Percentiles rank a stretch among this genome's conserved stretches.
Conservation (phyloP, 2,888 invertebrate genomes). For the Plagodis pulveraria region DNA sequence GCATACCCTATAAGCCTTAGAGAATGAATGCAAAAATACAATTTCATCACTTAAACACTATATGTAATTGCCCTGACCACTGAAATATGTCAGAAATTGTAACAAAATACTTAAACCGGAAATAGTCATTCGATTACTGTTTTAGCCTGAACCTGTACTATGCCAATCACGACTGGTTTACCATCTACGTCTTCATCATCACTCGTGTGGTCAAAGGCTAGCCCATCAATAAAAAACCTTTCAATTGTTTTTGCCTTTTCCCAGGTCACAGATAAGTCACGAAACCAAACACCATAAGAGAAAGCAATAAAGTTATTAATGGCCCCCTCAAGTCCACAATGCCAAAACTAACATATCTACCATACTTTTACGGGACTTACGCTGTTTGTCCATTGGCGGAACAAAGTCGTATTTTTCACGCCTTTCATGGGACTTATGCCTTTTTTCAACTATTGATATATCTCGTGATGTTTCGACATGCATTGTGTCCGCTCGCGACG, state of each 20-base stretch:
- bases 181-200: no score
- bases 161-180: no score
- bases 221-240: no score
- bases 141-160: no score
- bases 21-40: no score
- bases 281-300: slow-evolving; percentile 34
- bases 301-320: slow-evolving; percentile 43
- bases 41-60: no score
- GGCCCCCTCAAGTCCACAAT: slow-evolving; percentile 24
- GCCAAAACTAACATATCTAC: slow-evolving; percentile 16
- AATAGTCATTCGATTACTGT: no score
- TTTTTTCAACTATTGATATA: slow-evolving; percentile 1
- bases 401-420: slow-evolving; percentile 4
- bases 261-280: slow-evolving; percentile 24
- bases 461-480: slow-evolving; percentile 39
- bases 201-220: no score
- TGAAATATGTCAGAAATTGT: no score
- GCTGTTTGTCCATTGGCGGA: neutral
- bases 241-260: slow-evolving; percentile 1
- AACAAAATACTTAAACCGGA: no score
- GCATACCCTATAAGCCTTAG: no score
- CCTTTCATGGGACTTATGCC: slow-evolving; percentile 5
- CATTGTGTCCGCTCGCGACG: slow-evolving; percentile 40
- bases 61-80: no score
- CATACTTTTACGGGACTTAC: slow-evolving; percentile 3